Base-by-base conservation (phyloP, 1,140 invertebrate genomes). In the Bradysia coprophila region DNA sequence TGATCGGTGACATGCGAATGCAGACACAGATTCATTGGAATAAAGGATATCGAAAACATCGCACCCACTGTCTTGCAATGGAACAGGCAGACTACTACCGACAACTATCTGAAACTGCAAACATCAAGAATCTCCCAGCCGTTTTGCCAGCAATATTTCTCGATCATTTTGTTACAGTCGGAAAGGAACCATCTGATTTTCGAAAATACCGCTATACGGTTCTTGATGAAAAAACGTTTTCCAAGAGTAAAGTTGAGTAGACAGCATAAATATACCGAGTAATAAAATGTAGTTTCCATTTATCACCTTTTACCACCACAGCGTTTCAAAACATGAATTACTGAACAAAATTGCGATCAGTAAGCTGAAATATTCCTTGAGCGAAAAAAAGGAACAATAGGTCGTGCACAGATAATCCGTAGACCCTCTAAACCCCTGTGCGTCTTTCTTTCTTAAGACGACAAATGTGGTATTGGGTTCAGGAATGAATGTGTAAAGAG, bases 1-100 rank as follows among this genome's bases (percentile, higher is more conserved):
- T 75, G 71, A 44, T 56, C 10, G 45, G 48, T 33, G 69, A 71
- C 37, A 59, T 59, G 8, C 50, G 63, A 43, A 38, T 51, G 21
- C 63, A 69, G 23, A 47, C 48, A 28, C 16, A 48, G 33, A 43
- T 31, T 33, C 43, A 45, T 20, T 37, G 34, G 10, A 34, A 46
- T 23, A 37, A 41, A 31, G 50, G 46, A 8, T 23, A 42, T 13
- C 11, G 43, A 1, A 37, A 41, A 21, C 44, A 43, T 16, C 21
- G 49, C 19, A 34, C 42, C 9, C 54, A 56, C 43, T 40, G 43
- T 18, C 34, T 56, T 13, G 51, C 47, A n/a, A 5, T 34, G 2
- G 34, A 43, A n/a, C 52, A 54, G 36, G 24, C 38, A 10, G 45
- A 42, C 8, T 56, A 56, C 40, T 50, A 41, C 32, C 43, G 53